Evolutionary conservation across 2,888 invertebrate species (phyloP), one percentile per base, ranked within the genome.

Genomic region (Piscicola geometra): DNA sequence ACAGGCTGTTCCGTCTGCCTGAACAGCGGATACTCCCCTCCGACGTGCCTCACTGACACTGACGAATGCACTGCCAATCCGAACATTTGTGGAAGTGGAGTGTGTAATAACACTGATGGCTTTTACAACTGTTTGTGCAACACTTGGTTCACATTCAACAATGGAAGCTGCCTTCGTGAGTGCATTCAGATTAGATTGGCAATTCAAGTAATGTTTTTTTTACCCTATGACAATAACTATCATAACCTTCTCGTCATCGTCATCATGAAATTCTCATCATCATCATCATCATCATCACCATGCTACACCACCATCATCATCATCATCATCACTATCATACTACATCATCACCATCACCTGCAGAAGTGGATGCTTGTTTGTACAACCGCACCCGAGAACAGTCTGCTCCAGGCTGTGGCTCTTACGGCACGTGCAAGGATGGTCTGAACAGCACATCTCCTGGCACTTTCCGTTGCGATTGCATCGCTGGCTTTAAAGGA

Each of bases 81-180:
- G 0, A 56, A 3, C 12, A 35, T 30, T 12, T 67, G 74, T 50
- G 60, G 47, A 15, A 71, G 56, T 72, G 69, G 72, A 47, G 41
- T 36, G 56, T 76, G 76, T 36, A 36, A 32, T 1, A 76, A 76
- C 50, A 76, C 70, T n/a, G 32, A 36, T 21, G 76, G 75, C 18
- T 56, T 70, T 5, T 76, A 67, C 71, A 28, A 9, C 1, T 76
- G 76, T 60, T n/a, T 28, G 21, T 76, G 76, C 33, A 15, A 68
- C n/a, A 0, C 28, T 15, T 71, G 76, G 75, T 56, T 25, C 60
- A n/a, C 3, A 3, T 56, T 56, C n/a, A 5, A 5, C 15, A n/a
- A 21, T 21, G 60, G 60, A 5, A 56, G 25, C 21, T 56, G 60
- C n/a, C 12, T 25, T 21, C 25, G 60, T 56, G 25, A 56, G 60